Base-by-base conservation (phyloP, 2,888 invertebrate species). In the Scaptomyza parva region DNA sequence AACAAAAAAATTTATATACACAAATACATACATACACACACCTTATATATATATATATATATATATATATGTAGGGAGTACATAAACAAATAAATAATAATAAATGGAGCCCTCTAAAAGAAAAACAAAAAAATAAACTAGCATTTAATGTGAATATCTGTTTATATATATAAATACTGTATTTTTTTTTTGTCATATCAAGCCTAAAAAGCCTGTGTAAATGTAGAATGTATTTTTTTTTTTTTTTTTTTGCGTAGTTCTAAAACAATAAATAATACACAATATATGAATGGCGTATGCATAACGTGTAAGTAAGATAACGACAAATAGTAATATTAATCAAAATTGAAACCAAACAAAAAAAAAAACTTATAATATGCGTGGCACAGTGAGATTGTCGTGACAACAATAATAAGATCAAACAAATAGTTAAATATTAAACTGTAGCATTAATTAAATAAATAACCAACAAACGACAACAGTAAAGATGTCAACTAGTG, bases 111-210 rank as follows among this genome's bases (percentile, higher is more conserved):
- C 66, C 62, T 68, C 40, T 73, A 61, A 64, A 54, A n/a, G n/a
- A n/a, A n/a, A n/a, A n/a, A n/a, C n/a, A n/a, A n/a, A n/a, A n/a
- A 55, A 47, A 63, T 47, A 62, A 76, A 62, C 24, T 75, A 85
- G 86, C 58, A 78, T 72, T 75, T 58, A 80, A 78, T 70, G 79
- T 80, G 68, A 76, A 48, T 62, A 68, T 52, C 54, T 65, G 58
- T 59, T 61, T 68, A n/a, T n/a, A n/a, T n/a, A n/a, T n/a, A n/a
- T n/a, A n/a, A n/a, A n/a, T n/a, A n/a, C n/a, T n/a, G n/a, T n/a
- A n/a, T n/a, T 68, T 73, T 62, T 61, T 33, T 30, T 30, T 26
- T 28, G n/a, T n/a, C 2, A 22, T 44, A 50, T 47, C 53, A 64
- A 22, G 58, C 50, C 53, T 37, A 52, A 33, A n/a, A 41, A 55